phyloP scores from a whole-genome alignment of 1,140 invertebrate species.

The Onthophagus taurus region DNA sequence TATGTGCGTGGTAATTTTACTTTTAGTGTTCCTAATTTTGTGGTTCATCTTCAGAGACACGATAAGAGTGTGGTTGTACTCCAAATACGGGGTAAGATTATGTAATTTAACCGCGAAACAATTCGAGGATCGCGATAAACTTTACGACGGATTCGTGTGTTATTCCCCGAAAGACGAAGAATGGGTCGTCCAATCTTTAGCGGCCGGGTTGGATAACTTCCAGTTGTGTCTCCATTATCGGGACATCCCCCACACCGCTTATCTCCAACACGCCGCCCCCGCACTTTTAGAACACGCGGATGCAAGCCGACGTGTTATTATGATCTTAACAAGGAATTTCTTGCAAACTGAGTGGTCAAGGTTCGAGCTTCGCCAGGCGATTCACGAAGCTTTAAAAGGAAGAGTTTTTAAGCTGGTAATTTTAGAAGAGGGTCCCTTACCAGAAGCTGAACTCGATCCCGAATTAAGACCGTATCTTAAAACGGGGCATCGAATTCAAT shows the following conservation, averaged over 20 bases:
- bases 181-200: slow-evolving; percentile 75
- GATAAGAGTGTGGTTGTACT: slow-evolving; percentile 77
- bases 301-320: slow-evolving; percentile 66
- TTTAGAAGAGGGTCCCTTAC: slow-evolving; percentile 68
- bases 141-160: slow-evolving; percentile 87
- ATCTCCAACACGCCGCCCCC: slow-evolving; percentile 61
- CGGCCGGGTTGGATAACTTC: slow-evolving; percentile 75
- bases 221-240: slow-evolving; percentile 81
- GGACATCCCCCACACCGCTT: slow-evolving; percentile 63
- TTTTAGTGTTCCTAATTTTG: slow-evolving; percentile 62
- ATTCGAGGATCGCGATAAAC: slow-evolving; percentile 69
- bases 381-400: slow-evolving; percentile 78
- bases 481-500: slow-evolving; percentile 69
- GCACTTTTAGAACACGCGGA: slow-evolving; percentile 80
- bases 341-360: slow-evolving; percentile 79
- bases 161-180: slow-evolving; percentile 90
- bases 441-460: slow-evolving; percentile 73
- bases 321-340: slow-evolving; percentile 75
- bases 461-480: slow-evolving; percentile 82
- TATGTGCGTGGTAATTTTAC: slow-evolving; percentile 60
- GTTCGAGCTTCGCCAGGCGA: slow-evolving; percentile 71
- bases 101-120: slow-evolving; percentile 47
- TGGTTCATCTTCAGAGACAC: slow-evolving; percentile 77
- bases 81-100: slow-evolving; percentile 74
- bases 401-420: slow-evolving; percentile 77